Evolutionary conservation across 2,113 vertebrate genomes (phyloP).

Genomic region (Hippocampus mohnikei): DNA sequence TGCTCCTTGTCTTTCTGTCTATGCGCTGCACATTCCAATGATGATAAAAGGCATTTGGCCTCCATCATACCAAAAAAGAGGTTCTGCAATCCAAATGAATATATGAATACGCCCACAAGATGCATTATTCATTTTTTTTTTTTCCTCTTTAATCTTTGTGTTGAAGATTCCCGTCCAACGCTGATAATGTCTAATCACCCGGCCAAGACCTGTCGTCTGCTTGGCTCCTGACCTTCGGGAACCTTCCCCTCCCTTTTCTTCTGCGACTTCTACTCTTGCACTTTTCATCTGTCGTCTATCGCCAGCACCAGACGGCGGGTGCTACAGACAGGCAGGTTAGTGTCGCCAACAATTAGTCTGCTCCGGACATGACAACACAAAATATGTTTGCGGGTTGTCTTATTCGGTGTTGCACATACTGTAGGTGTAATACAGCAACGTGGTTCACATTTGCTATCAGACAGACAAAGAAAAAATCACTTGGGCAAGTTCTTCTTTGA

Average conservation of each 20-base stretch:
- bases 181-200: constrained; percentile 39
- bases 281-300: constrained; percentile 56
- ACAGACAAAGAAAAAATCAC: neutral
- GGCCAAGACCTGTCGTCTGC: constrained; percentile 35
- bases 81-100: constrained; percentile 17
- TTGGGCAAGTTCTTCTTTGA: neutral
- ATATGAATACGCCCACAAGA: neutral
- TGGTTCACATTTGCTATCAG: no score
- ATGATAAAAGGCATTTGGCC: constrained; percentile 44
- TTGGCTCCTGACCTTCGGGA: constrained; percentile 34
- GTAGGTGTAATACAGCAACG: no score
- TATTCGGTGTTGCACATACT: no score
- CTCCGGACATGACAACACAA: neutral
- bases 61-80: constrained; percentile 15
- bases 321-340: constrained; percentile 21
- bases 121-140: neutral
- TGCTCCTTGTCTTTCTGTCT: constrained; percentile 20
- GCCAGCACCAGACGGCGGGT: neutral
- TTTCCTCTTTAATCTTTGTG: neutral
- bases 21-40: constrained; percentile 43
- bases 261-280: constrained; percentile 5
- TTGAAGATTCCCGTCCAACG: constrained; percentile 25
- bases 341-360: neutral
- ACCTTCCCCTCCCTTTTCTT: constrained; percentile 35
- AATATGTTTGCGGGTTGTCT: neutral